These are phyloP conservation scores for Parapsyche elsis DNA, from an alignment of 1,140 invertebrate species.

Conservation along the genomic window DNA sequence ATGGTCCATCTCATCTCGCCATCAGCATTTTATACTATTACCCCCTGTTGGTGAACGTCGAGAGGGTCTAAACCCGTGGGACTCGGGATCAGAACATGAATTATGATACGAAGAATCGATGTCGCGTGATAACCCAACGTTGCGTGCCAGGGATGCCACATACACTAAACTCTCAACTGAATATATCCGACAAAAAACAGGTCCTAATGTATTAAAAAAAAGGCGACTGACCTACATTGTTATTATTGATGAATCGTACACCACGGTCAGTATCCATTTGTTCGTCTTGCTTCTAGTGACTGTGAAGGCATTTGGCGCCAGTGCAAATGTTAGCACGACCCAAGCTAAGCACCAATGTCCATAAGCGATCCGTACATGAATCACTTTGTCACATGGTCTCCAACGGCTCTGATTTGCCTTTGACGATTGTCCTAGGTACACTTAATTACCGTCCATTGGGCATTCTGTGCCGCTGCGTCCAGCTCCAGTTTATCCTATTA, in stretches of 20 bases:
- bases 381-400: constrained; percentile 39
- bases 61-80: constrained; percentile 21
- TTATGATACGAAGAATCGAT: constrained; percentile 44
- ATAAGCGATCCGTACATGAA: constrained; percentile 9
- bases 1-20: constrained; percentile 42
- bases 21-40: constrained; percentile 44
- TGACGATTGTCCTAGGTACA: constrained; percentile 40
- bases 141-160: background rate
- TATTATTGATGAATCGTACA: too few species aligned
- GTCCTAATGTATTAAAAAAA: too few species aligned
- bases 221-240: too few species aligned
- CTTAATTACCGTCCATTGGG: constrained; percentile 39
- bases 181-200: too few species aligned
- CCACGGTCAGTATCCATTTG: too few species aligned
- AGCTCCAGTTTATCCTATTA: constrained; percentile 34
- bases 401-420: constrained; percentile 15
- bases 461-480: too few species aligned
- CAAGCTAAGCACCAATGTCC: background rate
- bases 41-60: constrained; percentile 12
- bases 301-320: background rate
- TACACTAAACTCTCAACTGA: too few species aligned
- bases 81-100: constrained; percentile 40
- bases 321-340: constrained; percentile 1
- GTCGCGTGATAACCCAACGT: constrained; percentile 38
- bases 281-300: too few species aligned